A percentile compares a stretch with the other conserved stretches of the same genome.
Conservation (phyloP, 2,888 invertebrate species). For the Erannis defoliaria region DNA sequence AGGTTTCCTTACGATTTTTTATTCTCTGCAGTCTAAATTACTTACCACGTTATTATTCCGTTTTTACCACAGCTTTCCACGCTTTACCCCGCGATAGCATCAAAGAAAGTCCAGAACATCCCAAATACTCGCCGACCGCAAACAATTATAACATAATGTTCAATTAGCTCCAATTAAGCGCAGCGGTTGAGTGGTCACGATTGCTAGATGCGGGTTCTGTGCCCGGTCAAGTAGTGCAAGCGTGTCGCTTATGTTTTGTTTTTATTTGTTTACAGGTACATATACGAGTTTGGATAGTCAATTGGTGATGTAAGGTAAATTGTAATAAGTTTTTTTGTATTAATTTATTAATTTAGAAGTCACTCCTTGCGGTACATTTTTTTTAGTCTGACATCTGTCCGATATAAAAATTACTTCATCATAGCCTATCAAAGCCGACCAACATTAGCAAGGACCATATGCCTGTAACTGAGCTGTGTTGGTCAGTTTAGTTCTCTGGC, state of each 20-base stretch:
- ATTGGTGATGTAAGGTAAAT: background rate
- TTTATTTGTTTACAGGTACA: slow-evolving; percentile 18
- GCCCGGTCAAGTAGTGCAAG: slow-evolving; percentile 21
- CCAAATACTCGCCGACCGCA: slow-evolving; percentile 27
- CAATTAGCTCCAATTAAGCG: slow-evolving; percentile 14
- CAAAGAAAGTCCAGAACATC: slow-evolving; percentile 14
- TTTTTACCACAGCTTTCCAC: background rate
- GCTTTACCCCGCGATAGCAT: background rate
- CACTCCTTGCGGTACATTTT: too few species aligned
- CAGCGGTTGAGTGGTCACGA: slow-evolving; percentile 29
- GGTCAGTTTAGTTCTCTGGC: too few species aligned
- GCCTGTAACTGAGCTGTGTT: too few species aligned
- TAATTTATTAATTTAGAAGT: background rate
- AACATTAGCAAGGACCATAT: too few species aligned
- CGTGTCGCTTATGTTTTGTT: slow-evolving; percentile 7
- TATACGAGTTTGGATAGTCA: background rate
- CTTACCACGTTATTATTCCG: too few species aligned
- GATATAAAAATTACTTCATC: too few species aligned
- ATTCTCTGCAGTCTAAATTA: too few species aligned
- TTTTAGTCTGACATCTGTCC: too few species aligned
- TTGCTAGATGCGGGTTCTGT: slow-evolving; percentile 26
- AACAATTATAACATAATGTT: slow-evolving; percentile 21
- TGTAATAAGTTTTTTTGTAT: background rate
- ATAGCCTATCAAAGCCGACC: too few species aligned
- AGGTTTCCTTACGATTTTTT: too few species aligned